A percentile compares a stretch with the other conserved stretches of the same genome.
Conservation (phyloP, 2,888 invertebrate species). For the Luffia ferchaultella region DNA sequence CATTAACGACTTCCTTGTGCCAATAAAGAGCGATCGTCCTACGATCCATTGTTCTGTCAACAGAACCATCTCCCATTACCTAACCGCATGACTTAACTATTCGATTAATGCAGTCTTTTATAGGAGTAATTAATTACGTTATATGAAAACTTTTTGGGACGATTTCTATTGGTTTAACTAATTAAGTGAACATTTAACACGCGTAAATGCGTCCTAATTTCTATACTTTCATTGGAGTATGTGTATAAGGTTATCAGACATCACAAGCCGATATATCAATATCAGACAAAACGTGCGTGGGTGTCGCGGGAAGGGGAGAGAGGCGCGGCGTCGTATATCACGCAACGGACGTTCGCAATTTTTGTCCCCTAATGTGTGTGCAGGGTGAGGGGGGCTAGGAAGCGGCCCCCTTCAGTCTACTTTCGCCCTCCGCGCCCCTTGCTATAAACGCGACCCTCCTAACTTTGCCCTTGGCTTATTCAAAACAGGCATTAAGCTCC, state of each 20-base stretch:
- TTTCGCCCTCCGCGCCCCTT: slow-evolving; percentile 21
- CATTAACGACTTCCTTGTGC: neutral
- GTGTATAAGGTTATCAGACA: neutral
- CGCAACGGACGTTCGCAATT: slow-evolving; percentile 27
- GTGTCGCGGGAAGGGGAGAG: slow-evolving; percentile 16
- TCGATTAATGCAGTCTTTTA: too few relatives aligned
- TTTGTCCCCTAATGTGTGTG: slow-evolving; percentile 18
- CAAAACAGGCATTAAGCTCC: slow-evolving; percentile 40
- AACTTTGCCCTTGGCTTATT: slow-evolving; percentile 24
- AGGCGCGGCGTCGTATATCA: slow-evolving; percentile 26
- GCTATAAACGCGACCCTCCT: neutral
- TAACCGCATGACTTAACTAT: neutral
- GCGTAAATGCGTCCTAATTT: neutral
- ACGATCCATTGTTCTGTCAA: neutral
- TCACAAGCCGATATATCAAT: slow-evolving; percentile 21
- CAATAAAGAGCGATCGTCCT: neutral
- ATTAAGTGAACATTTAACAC: too few relatives aligned
- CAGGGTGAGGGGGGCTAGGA: slow-evolving; percentile 13
- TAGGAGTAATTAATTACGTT: too few relatives aligned
- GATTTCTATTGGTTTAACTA: too few relatives aligned
- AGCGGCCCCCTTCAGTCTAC: neutral
- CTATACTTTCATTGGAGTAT: neutral
- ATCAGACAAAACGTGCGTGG: slow-evolving; percentile 25
- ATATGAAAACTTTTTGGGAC: too few relatives aligned
- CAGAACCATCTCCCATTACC: neutral